Percentiles rank a stretch among this genome's conserved stretches.
phyloP scores from a whole-genome alignment of 1,140 invertebrate species.

The Popillia japonica region DNA sequence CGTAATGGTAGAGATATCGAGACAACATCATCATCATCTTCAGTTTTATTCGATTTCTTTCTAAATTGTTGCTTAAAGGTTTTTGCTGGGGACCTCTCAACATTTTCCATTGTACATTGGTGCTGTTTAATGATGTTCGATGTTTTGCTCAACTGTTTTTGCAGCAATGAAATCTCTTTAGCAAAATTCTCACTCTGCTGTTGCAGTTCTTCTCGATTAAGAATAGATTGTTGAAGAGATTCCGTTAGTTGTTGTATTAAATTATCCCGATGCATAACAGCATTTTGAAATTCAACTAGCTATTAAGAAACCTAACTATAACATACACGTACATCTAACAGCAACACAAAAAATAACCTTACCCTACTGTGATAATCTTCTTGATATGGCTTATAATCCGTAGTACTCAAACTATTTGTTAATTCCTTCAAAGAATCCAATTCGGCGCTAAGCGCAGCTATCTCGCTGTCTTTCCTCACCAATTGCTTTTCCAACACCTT shows the following conservation, averaged over 20 bases:
- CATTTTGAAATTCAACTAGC: conserved; percentile 69
- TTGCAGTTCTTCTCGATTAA: conserved; percentile 67
- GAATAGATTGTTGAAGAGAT: conserved; percentile 67
- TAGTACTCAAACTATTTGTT: conserved; percentile 60
- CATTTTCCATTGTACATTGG: conserved; percentile 35
- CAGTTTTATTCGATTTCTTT: background rate
- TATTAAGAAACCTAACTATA: conserved; percentile 55
- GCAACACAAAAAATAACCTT: conserved; percentile 35
- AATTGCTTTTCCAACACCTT: conserved; percentile 59
- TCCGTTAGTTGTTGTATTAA: conserved; percentile 69
- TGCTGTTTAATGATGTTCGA: conserved; percentile 61
- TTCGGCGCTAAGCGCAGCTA: conserved; percentile 60
- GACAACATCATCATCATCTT: background rate
- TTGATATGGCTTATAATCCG: conserved; percentile 63
- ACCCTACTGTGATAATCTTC: conserved; percentile 61
- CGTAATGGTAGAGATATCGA: conserved; percentile 50
- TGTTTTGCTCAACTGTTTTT: conserved; percentile 66
- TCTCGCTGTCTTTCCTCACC: conserved; percentile 60
- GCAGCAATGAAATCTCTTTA: conserved; percentile 68
- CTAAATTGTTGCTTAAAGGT: background rate
- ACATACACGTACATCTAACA: background rate
- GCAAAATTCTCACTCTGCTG: conserved; percentile 68
- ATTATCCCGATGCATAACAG: conserved; percentile 66
- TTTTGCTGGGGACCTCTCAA: too few species aligned
- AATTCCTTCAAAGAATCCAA: conserved; percentile 59